phyloP scores from a whole-genome alignment of 2,113 vertebrate species.

The Ctenodactylus gundi region DNA sequence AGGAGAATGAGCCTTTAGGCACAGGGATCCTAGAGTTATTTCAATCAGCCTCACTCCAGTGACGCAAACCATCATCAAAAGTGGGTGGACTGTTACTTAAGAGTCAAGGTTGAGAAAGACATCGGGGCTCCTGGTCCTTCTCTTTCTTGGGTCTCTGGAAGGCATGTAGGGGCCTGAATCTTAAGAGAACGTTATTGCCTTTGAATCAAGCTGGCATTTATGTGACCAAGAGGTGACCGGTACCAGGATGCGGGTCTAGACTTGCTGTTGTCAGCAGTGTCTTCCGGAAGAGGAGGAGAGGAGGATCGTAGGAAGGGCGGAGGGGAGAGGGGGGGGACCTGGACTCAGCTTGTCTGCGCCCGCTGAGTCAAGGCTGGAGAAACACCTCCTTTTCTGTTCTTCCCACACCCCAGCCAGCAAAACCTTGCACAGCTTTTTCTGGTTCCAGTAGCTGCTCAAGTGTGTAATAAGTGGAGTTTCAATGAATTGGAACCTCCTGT shows the following conservation, averaged over 20 bases:
- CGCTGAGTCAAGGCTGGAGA: background rate
- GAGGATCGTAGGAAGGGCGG: rapidly evolving
- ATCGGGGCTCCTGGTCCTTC: background rate
- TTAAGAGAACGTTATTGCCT: background rate
- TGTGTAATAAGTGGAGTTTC: constrained; percentile 60
- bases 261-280: background rate
- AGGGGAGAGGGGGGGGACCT: background rate
- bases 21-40: background rate
- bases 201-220: constrained; percentile 49
- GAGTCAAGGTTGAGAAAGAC: background rate
- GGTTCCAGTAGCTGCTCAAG: constrained; percentile 69
- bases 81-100: background rate
- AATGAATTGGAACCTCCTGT: constrained; percentile 59
- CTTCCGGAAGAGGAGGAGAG: background rate
- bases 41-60: background rate
- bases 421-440: constrained; percentile 65
- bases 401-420: constrained; percentile 47
- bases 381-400: background rate
- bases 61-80: background rate
- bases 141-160: background rate
- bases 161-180: background rate
- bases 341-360: constrained; percentile 51
- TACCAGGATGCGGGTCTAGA: background rate
- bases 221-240: constrained; percentile 16
- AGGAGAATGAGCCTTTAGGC: background rate